phyloP scores from a whole-genome alignment of 2,888 invertebrate species.

The Drosophila paranaensis region DNA sequence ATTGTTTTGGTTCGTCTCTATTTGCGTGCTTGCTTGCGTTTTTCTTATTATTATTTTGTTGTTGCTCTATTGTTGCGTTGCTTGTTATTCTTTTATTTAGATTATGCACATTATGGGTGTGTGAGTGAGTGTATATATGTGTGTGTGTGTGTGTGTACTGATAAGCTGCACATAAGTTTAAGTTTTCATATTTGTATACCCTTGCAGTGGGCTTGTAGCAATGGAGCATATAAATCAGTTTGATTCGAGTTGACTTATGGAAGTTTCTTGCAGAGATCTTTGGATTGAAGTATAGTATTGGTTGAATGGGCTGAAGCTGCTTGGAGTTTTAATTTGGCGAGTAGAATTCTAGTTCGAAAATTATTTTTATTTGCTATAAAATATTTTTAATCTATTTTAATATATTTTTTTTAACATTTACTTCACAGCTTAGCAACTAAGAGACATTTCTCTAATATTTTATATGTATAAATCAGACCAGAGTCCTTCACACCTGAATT shows the following conservation, averaged over 20 bases:
- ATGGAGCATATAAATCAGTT: neutral
- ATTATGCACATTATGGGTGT: constrained; percentile 68
- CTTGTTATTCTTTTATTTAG: constrained; percentile 62
- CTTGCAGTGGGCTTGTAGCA: neutral
- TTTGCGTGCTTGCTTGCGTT: constrained; percentile 37
- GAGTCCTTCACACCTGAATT: no score
- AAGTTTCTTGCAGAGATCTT: neutral
- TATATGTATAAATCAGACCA: no score
- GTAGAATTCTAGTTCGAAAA: no score
- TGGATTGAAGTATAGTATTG: neutral
- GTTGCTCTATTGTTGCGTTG: constrained; percentile 58
- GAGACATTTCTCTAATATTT: no score
- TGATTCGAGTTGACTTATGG: neutral
- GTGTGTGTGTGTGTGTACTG: constrained; percentile 27
- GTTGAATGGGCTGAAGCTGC: neutral
- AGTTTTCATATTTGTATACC: constrained; percentile 11
- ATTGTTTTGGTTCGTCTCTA: constrained; percentile 40
- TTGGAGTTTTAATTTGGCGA: no score
- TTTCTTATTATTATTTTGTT: constrained; percentile 28
- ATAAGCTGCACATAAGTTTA: constrained; percentile 49
- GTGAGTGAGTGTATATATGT: constrained; percentile 14
- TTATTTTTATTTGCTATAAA: no score
- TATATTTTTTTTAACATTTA: no score
- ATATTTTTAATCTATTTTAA: no score
- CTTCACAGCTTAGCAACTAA: no score